Conservation (phyloP, 2,797 vertebrate species). For the Pipistrellus pipistrellus region DNA sequence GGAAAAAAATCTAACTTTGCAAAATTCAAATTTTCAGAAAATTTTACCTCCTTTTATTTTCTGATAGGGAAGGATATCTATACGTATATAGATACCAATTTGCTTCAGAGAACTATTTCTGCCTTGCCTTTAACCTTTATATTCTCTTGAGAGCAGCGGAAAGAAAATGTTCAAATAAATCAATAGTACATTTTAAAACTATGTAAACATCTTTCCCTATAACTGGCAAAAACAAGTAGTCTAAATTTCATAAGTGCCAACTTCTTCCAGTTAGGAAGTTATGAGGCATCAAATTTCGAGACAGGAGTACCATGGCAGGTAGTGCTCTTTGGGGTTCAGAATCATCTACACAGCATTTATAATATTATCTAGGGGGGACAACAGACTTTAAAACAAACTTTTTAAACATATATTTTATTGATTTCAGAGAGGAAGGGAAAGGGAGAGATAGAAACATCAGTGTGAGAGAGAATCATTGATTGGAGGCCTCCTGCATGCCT, state of each 20-base stretch:
- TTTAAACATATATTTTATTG: too few species aligned
- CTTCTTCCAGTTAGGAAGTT: constrained; percentile 52
- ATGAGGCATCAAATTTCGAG: constrained; percentile 29
- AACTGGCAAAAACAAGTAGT: neutral
- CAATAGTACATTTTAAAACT: constrained; percentile 25
- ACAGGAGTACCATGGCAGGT: neutral
- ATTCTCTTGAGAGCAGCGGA: constrained; percentile 26
- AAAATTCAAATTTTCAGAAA: constrained; percentile 5
- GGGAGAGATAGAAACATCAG: too few species aligned
- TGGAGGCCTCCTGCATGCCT: too few species aligned
- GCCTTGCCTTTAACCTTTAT: neutral
- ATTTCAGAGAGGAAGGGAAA: too few species aligned
- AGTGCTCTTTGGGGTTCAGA: constrained; percentile 1
- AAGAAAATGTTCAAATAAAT: constrained; percentile 72
- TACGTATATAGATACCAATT: neutral
- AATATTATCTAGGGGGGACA: constrained; percentile 39
- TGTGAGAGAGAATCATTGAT: too few species aligned
- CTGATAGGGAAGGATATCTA: neutral
- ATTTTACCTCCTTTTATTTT: neutral
- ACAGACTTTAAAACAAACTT: constrained; percentile 55
- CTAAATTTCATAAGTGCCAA: constrained; percentile 35
- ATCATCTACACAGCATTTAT: neutral
- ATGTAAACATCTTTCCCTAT: constrained; percentile 23
- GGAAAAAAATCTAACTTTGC: neutral
- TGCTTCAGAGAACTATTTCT: neutral